phyloP scores from a whole-genome alignment of 2,113 vertebrate species.

The Alaudala cheleensis region DNA sequence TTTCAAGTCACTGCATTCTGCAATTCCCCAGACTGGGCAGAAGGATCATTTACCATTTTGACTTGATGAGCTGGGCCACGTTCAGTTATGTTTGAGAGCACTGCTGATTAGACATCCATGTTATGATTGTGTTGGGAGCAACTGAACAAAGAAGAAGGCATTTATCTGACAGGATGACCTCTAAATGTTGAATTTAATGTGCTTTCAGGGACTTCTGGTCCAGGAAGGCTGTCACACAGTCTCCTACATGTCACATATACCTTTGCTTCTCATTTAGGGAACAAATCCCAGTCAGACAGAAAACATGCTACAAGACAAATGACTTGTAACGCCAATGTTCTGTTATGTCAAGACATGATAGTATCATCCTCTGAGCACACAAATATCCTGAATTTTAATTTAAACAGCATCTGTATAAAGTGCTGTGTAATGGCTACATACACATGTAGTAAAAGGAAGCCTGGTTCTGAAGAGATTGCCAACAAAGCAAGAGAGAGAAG shows the following conservation, averaged over 20 bases:
- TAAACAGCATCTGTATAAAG: background rate
- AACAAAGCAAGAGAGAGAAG: background rate
- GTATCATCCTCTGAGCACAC: background rate
- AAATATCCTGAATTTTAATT: background rate
- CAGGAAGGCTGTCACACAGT: background rate
- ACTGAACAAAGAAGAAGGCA: background rate
- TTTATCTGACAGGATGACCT: background rate
- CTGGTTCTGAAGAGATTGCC: background rate
- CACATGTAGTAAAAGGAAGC: background rate
- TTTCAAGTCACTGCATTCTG: background rate
- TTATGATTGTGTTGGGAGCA: background rate
- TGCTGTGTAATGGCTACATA: background rate
- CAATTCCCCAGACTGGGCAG: background rate
- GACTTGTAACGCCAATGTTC: background rate
- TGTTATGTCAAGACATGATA: background rate
- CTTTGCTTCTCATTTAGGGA: background rate
- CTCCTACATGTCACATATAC: background rate
- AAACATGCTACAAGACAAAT: background rate
- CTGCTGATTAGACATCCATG: background rate
- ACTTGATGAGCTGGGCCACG: background rate
- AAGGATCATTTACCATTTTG: background rate
- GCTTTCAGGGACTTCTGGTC: background rate
- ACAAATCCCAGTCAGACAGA: background rate
- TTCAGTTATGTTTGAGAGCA: background rate
- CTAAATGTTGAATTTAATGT: background rate